Evolutionary conservation across 1,140 invertebrate species (phyloP).

Genomic region (Conopomorpha cramerella): DNA sequence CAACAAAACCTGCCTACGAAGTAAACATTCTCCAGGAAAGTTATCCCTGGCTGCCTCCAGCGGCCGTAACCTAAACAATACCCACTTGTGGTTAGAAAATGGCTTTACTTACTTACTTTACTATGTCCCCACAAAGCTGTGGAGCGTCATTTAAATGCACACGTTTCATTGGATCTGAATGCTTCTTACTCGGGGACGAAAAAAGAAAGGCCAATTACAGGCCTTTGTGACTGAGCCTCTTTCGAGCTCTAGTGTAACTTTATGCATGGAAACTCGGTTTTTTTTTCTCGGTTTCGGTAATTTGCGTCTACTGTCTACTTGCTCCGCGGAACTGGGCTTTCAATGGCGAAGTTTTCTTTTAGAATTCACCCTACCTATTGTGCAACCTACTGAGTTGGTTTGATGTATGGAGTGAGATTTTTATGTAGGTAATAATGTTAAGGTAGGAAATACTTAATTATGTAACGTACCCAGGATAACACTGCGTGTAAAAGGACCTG

Average conservation of each 20-base stretch:
- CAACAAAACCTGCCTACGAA: too few relatives aligned
- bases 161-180: slow-evolving; percentile 60
- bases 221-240: slow-evolving; percentile 50
- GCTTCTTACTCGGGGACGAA: slow-evolving; percentile 42
- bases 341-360: too few relatives aligned
- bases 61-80: slow-evolving; percentile 36
- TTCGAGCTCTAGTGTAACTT: slow-evolving; percentile 50
- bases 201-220: slow-evolving; percentile 59
- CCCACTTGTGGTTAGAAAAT: slow-evolving; percentile 19
- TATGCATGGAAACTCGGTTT: slow-evolving; percentile 28
- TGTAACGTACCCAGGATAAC: too few relatives aligned
- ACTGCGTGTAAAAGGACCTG: too few relatives aligned
- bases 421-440: too few relatives aligned
- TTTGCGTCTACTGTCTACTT: background rate
- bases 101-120: slow-evolving; percentile 51
- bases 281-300: slow-evolving; percentile 30
- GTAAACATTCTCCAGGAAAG: too few relatives aligned
- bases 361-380: too few relatives aligned
- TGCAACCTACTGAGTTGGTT: too few relatives aligned
- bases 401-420: too few relatives aligned
- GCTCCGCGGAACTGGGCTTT: too few relatives aligned
- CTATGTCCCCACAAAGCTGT: slow-evolving; percentile 56
- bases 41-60: too few relatives aligned
- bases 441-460: too few relatives aligned
- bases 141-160: slow-evolving; percentile 60